Percentiles rank a stretch among this genome's conserved stretches.
Conservation (phyloP, 1,140 invertebrate genomes). For the Euwallacea similis region DNA sequence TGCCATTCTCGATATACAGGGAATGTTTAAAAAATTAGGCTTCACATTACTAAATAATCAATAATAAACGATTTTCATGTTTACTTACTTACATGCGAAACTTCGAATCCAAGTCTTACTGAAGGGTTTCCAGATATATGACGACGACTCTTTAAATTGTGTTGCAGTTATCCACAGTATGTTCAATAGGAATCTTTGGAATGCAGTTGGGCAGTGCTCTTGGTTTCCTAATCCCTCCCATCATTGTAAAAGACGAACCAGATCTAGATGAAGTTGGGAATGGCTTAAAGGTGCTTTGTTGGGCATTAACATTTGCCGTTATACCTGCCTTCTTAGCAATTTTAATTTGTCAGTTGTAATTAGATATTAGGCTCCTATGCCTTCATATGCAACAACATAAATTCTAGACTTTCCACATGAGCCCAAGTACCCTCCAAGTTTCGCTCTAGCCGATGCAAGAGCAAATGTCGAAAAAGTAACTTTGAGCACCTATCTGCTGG, state of each 20-base stretch:
- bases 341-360: conserved; percentile 54
- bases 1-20: too few species aligned
- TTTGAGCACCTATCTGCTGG: too few species aligned
- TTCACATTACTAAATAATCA: too few species aligned
- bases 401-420: too few species aligned
- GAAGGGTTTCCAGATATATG: background rate
- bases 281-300: conserved; percentile 52
- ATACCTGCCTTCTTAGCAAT: conserved; percentile 61
- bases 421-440: too few species aligned
- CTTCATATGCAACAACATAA: too few species aligned
- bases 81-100: background rate
- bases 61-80: too few species aligned
- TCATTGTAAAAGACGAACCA: conserved; percentile 55
- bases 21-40: too few species aligned
- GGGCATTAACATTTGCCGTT: conserved; percentile 61
- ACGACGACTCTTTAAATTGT: background rate
- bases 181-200: conserved; percentile 76
- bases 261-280: conserved; percentile 51
- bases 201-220: conserved; percentile 65
- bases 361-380: too few species aligned
- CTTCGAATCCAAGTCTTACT: background rate
- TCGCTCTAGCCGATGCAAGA: too few species aligned
- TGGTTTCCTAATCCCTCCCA: conserved; percentile 55
- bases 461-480: too few species aligned
- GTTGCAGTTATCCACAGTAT: conserved; percentile 71